Conservation (phyloP, 2,113 vertebrate genomes). For the Eurystomus gularis region DNA sequence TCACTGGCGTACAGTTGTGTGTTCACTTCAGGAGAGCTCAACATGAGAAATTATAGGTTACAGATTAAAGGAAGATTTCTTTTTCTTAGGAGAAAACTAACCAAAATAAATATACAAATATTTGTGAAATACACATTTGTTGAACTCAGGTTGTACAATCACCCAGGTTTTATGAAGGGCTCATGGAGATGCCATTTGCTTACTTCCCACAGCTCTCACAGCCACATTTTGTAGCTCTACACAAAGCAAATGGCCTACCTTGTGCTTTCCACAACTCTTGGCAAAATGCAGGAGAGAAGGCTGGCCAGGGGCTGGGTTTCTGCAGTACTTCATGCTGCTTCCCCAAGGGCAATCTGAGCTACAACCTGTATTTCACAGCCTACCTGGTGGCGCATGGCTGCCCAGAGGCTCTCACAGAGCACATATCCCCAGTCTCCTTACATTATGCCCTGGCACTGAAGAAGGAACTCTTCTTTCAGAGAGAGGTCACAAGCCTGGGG, state of each 20-base stretch:
- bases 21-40: not conserved
- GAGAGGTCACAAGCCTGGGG: not conserved
- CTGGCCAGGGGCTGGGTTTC: not conserved
- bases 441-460: not conserved
- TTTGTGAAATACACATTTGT: not conserved
- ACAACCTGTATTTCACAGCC: not conserved
- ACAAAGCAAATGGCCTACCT: not conserved
- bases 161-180: not conserved
- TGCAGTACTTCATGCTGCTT: not conserved
- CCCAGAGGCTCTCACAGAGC: not conserved
- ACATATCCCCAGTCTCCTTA: not conserved
- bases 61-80: not conserved
- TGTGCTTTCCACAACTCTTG: not conserved
- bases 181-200: not conserved
- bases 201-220: not conserved
- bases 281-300: not conserved
- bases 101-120: not conserved
- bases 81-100: not conserved
- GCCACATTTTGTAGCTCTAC: not conserved
- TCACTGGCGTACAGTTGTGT: not conserved
- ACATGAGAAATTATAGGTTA: not conserved
- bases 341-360: not conserved
- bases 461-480: accelerated
- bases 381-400: not conserved
- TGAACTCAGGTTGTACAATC: not conserved